A percentile compares a stretch with the other conserved stretches of the same genome.
phyloP scores from a whole-genome alignment of 1,140 invertebrate genomes.

The Formica selysi region DNA sequence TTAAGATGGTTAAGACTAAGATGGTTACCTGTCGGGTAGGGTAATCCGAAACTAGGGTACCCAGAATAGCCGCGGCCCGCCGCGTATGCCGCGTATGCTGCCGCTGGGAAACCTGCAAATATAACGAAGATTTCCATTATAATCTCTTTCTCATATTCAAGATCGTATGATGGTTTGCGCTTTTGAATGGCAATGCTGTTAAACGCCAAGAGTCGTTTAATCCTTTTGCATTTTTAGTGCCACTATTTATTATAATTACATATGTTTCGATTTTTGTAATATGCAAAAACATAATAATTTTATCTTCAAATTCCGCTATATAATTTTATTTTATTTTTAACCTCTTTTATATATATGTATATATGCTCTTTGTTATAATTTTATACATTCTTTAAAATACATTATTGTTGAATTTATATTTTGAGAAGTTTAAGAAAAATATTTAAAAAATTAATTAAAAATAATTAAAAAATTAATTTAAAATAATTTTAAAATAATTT shows the following conservation, averaged over 20 bases:
- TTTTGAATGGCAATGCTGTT: neutral
- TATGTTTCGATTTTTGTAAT: neutral
- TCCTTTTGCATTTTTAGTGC: neutral
- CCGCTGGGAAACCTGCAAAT: conserved; percentile 95
- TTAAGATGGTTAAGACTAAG: conserved; percentile 88
- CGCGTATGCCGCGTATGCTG: conserved; percentile 96
- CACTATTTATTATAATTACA: neutral
- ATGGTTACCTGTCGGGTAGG: conserved; percentile 98
- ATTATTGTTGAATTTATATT: neutral
- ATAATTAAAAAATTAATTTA: too few species aligned
- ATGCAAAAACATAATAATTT: neutral
- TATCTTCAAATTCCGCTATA: neutral
- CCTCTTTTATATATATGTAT: neutral
- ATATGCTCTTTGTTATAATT: neutral
- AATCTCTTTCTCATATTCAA: neutral
- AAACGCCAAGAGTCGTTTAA: neutral
- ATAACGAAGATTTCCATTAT: conserved; percentile 77
- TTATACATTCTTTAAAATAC: neutral
- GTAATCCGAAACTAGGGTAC: conserved; percentile 98
- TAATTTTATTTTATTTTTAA: neutral
- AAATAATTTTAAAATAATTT: neutral
- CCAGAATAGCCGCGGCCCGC: conserved; percentile 97
- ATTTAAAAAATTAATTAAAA: neutral
- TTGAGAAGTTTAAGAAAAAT: neutral
- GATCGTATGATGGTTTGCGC: neutral